Evolutionary conservation across 2,797 vertebrate genomes (phyloP), one percentile per base, ranked within the genome.

Genomic region (Darevskia mixta): DNA sequence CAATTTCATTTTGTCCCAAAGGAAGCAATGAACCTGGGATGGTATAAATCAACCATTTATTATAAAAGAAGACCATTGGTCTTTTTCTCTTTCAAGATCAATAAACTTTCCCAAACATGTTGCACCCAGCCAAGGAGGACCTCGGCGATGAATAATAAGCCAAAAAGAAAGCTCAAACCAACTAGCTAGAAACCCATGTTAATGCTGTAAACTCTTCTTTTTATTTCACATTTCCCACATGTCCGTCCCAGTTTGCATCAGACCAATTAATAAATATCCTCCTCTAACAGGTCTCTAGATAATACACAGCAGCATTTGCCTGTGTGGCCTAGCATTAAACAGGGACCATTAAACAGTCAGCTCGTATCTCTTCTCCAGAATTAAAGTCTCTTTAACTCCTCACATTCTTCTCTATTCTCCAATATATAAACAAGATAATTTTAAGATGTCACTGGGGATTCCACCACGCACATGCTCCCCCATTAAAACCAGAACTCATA

Each of bases 311-410:
- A 92, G 20, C 92, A 92, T 94, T 96, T 95, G 89, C 95, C 93
- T 94, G 87, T 94, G 88, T 94, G 93, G 91, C 86, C 92, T 95
- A 92, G 90, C 92, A 94, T 95, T 95, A 95, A 94, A 94, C 82
- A 95, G 95, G 93, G 94, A 94, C 94, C 93, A 95, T 95, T 96
- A 94, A 96, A 94, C 82, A 94, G 92, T 91, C 93, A 95, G 78
- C 86, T 95, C 83, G 80, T 94, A 91, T 91, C 85, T 90, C 80
- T 94, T 93, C 85, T 86, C 83, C 69, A 93, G 92, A 94, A 94
- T 93, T 93, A 93, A 92, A 90, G 88, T 79, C 85, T 80, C 67
- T 38, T 95, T 95, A 95, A 95, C 94, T 92, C 92, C 73, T 91
- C 81, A 77, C 3, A 85, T 92, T 76, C 92, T 88, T 84, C 87